phyloP scores from a whole-genome alignment of 92 coral and sea anemone genomes.

The Umimayanthus chanpuru region DNA sequence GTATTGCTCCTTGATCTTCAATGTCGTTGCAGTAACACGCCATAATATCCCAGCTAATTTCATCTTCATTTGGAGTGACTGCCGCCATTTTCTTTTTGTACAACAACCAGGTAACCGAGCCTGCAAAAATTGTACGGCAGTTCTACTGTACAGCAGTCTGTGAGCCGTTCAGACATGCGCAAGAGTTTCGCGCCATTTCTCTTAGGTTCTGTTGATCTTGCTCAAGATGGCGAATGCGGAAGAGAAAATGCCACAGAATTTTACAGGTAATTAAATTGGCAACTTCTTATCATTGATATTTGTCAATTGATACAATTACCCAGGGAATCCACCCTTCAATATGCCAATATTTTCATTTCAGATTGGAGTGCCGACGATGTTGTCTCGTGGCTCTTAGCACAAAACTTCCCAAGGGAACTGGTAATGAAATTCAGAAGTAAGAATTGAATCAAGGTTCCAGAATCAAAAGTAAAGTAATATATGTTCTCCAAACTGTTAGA shows the following conservation, averaged over 20 bases:
- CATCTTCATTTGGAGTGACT: conserved; percentile 23
- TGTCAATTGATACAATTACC: conserved; percentile 20
- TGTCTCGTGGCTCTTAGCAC: conserved; percentile 4
- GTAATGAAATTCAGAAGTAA: conserved; percentile 12
- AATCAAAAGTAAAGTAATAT: conserved; percentile 20
- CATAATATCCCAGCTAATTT: conserved; percentile 21
- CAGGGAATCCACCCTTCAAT: conserved; percentile 9
- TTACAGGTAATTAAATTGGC: conserved; percentile 22
- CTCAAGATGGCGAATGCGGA: not conserved
- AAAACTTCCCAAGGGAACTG: conserved; percentile 16
- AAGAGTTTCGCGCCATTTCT: conserved; percentile 24
- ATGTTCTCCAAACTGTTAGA: conserved; percentile 15
- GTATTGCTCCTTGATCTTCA: conserved; percentile 29
- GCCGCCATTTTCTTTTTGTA: conserved; percentile 19
- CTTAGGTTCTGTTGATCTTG: not conserved
- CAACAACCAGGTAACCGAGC: conserved; percentile 30
- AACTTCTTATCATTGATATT: conserved; percentile 2
- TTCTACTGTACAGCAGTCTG: conserved; percentile 27
- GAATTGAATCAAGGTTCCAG: conserved; percentile 13
- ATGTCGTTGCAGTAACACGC: conserved; percentile 21
- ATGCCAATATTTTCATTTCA: conserved; percentile 23
- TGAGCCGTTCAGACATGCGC: conserved; percentile 27
- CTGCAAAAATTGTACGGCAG: conserved; percentile 18
- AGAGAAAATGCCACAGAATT: conserved; percentile 23
- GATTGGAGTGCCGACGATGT: conserved; percentile 24